A percentile compares a stretch with the other conserved stretches of the same genome.
Evolutionary conservation across 2,888 invertebrate species (phyloP).

Genomic region (Aphidius colemani): DNA sequence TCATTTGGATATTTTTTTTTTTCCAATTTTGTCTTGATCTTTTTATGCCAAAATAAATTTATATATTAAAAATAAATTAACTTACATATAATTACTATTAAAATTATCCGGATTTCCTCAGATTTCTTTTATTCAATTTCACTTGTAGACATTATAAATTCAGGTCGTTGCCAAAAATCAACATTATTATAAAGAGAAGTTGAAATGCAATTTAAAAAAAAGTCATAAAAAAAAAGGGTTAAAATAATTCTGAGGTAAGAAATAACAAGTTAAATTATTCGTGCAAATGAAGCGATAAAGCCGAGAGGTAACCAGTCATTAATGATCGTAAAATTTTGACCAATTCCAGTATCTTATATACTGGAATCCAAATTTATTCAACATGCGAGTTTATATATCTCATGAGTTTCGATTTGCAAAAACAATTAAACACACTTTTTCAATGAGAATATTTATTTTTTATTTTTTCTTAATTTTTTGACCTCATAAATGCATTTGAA

Average conservation of each 20-base stretch:
- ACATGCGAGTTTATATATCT: no score
- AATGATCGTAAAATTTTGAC: conserved; percentile 45
- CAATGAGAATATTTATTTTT: not conserved
- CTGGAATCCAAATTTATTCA: no score
- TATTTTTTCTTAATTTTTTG: not conserved
- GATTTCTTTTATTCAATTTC: not conserved
- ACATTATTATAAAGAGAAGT: no score
- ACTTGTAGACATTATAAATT: not conserved
- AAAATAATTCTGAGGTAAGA: no score
- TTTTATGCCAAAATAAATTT: not conserved
- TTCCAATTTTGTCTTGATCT: not conserved
- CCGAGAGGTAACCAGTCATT: conserved; percentile 43
- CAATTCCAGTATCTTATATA: conserved; percentile 30
- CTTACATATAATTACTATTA: not conserved
- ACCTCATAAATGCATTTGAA: not conserved
- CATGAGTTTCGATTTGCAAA: not conserved
- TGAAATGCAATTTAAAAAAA: no score
- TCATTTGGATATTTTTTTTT: conserved; percentile 8
- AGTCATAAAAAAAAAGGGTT: no score
- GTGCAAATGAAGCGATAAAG: conserved; percentile 50
- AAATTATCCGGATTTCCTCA: conserved; percentile 3
- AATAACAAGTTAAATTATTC: conserved; percentile 36
- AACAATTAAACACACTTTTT: not conserved
- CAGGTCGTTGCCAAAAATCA: not conserved
- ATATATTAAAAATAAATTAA: not conserved